Conservation (phyloP, 2,888 invertebrate species). For the Scaptomyza polygonia region DNA sequence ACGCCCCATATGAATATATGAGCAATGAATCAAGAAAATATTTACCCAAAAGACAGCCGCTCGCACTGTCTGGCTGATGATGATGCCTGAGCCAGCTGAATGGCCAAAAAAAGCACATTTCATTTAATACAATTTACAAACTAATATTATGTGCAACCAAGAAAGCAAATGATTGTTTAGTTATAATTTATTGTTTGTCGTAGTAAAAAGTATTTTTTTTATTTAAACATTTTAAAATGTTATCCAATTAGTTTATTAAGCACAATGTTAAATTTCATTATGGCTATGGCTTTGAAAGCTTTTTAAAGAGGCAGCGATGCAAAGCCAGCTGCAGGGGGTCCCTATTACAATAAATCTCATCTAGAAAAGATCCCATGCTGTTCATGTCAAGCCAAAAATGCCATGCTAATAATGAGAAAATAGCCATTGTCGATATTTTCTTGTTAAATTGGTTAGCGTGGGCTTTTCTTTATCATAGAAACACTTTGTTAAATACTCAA, state of each 20-base stretch:
- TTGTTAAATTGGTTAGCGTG: too few species aligned
- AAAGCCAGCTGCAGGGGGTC: background rate
- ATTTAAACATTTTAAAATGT: constrained; percentile 16
- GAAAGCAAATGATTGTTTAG: background rate
- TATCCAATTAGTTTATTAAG: background rate
- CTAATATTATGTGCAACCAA: background rate
- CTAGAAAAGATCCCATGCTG: constrained; percentile 26
- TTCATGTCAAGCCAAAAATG: background rate
- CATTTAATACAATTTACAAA: background rate
- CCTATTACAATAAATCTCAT: background rate
- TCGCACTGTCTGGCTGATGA: too few species aligned
- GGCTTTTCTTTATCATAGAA: too few species aligned
- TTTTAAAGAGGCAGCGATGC: too few species aligned
- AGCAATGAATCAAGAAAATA: constrained; percentile 44
- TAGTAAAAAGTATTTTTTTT: too few species aligned
- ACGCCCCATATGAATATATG: constrained; percentile 53
- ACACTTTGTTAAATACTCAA: too few species aligned
- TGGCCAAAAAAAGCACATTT: background rate
- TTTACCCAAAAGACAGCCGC: constrained; percentile 19
- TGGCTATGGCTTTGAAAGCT: too few species aligned
- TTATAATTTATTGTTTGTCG: background rate
- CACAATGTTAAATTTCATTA: too few species aligned
- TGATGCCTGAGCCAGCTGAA: background rate
- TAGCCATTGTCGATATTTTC: too few species aligned
- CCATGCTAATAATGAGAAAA: background rate